These are phyloP conservation scores for Stictonetta naevosa DNA, from an alignment of 2,113 vertebrate species.

Conservation along the genomic window DNA sequence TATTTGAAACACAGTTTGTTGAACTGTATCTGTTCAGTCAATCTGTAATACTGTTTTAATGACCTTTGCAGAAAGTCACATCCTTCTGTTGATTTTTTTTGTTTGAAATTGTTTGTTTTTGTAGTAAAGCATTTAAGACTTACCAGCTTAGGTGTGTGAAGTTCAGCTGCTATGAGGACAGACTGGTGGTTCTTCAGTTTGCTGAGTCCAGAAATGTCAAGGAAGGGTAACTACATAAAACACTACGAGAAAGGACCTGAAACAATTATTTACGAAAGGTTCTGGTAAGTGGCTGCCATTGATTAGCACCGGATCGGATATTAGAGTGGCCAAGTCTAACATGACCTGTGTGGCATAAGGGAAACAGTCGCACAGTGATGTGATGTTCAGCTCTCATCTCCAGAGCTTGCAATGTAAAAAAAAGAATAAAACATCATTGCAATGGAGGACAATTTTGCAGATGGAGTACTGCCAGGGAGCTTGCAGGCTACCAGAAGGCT, in stretches of 20 bases:
- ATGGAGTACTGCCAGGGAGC: not conserved
- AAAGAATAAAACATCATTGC: not conserved
- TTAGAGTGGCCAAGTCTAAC: not conserved
- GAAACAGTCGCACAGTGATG: not conserved
- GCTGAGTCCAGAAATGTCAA: not conserved
- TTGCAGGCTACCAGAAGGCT: not conserved
- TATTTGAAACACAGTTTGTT: not conserved
- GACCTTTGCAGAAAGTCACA: not conserved
- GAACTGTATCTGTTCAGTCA: not conserved
- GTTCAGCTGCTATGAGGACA: not conserved
- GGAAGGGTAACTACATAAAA: not conserved
- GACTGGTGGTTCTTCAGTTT: not conserved
- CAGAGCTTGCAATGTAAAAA: not conserved
- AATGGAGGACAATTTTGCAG: not conserved
- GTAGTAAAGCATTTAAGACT: not conserved
- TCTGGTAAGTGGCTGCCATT: not conserved
- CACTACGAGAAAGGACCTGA: not conserved
- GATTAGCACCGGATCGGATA: not conserved
- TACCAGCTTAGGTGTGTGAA: not conserved
- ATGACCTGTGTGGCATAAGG: not conserved
- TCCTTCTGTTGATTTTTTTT: not conserved
- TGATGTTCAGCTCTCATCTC: not conserved
- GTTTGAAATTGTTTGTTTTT: not conserved
- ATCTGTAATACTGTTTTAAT: not conserved
- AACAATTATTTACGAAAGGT: not conserved